Evolutionary conservation across 2,888 invertebrate species (phyloP), one percentile per base, ranked within the genome.

Genomic region (Oxytorus armatus): DNA sequence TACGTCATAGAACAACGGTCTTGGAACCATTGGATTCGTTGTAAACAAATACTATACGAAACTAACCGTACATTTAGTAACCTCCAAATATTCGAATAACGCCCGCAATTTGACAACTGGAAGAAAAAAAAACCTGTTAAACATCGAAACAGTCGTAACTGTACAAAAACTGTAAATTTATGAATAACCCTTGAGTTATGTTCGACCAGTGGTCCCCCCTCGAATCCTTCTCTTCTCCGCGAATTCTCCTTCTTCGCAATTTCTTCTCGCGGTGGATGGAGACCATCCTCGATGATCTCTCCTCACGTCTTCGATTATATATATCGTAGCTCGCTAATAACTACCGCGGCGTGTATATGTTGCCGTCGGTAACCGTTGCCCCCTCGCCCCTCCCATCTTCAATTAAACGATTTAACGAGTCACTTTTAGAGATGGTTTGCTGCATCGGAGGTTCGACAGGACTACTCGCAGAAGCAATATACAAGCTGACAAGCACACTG

Each of bases 311-410:
- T 80, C 61, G 70, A 72, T 70, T 65, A n/a, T 39, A 55, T 72
- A 79, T 83, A 85, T 86, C 84, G 81, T n/a, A 85, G 85, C 79
- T 65, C 59, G 53, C 80, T 85, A 84, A 83, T 85, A 84, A 85
- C 83, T 44, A 73, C 73, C 78, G 74, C 78, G 73, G 69, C 76
- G 63, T 61, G 68, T 77, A 18, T 53, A 53, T 33, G 47, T 51
- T 59, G 59, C 51, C 36, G 51, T 66, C 59, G 61, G 76, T 72
- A 73, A 80, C 51, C 14, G 47, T 21, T 68, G 57, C 55, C 53
- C 70, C 70, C 47, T 44, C 14, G 47, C 18, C 69, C 53, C 55
- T 49, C 70, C 70, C 47, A 70, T 80, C 77, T 72, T 80, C 79
- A 77, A 80, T 80, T 77, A 80, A 61, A 59, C 72, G 65, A 70